Evolutionary conservation across 2,797 vertebrate species (phyloP).

Genomic region (Lagocephalus sceleratus): DNA sequence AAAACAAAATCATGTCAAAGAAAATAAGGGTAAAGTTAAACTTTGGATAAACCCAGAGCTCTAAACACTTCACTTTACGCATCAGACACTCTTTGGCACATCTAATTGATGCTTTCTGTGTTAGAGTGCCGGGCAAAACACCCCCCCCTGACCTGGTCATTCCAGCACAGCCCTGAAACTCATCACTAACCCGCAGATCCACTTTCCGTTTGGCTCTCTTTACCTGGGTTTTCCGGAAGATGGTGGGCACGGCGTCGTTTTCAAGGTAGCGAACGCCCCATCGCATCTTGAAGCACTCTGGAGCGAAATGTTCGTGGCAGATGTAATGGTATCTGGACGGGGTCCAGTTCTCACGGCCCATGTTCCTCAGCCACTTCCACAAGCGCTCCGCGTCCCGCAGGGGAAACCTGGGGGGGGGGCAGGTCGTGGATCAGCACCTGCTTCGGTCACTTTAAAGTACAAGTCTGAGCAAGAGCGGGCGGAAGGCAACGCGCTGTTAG

Average conservation of each 20-base stretch:
- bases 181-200: too few relatives aligned
- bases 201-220: not conserved
- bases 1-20: not conserved
- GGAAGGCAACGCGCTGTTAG: too few relatives aligned
- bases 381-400: constrained; percentile 74
- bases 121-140: not conserved
- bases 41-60: too few relatives aligned
- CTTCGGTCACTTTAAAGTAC: too few relatives aligned
- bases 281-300: constrained; percentile 75
- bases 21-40: too few relatives aligned
- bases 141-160: too few relatives aligned
- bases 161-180: too few relatives aligned
- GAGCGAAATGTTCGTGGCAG: constrained; percentile 76
- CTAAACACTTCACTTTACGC: too few relatives aligned
- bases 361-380: constrained; percentile 76
- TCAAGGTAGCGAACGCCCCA: constrained; percentile 78
- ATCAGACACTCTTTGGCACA: too few relatives aligned
- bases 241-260: constrained; percentile 70
- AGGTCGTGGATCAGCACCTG: too few relatives aligned
- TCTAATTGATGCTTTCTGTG: not conserved
- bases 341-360: constrained; percentile 74
- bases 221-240: constrained; percentile 66
- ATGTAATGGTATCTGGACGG: constrained; percentile 80
- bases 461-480: too few relatives aligned
- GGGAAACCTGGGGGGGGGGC: constrained; percentile 79